Evolutionary conservation across 2,888 invertebrate genomes (phyloP).

Genomic region (Mesorhabditis sp.): DNA sequence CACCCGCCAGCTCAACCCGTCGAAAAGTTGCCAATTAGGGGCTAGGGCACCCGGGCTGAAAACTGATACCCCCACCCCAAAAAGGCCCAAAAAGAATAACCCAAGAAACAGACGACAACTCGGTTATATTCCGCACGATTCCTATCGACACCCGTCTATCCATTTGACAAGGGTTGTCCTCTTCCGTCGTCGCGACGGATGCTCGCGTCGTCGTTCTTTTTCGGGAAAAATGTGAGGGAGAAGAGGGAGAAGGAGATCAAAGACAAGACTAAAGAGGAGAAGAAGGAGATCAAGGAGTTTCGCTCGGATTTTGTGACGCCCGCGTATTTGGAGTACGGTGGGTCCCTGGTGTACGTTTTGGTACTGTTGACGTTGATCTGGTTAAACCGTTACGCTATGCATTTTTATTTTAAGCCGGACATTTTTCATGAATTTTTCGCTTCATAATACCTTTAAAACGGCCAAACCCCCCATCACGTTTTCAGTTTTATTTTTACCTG

Average conservation of each 20-base stretch:
- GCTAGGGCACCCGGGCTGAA: too few relatives aligned
- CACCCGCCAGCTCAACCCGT: too few relatives aligned
- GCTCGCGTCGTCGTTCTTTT: conserved; percentile 36
- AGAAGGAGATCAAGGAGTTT: conserved; percentile 19
- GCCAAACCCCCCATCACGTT: too few relatives aligned
- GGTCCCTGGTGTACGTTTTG: not conserved
- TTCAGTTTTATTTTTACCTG: too few relatives aligned
- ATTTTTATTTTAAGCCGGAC: not conserved
- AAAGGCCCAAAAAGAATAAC: too few relatives aligned
- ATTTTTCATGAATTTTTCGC: not conserved
- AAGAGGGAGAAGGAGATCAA: conserved; percentile 20
- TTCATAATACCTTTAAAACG: too few relatives aligned
- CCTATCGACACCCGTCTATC: not conserved
- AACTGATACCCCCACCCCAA: too few relatives aligned
- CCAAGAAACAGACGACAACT: too few relatives aligned
- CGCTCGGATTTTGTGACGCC: not conserved
- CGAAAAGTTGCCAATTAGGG: too few relatives aligned
- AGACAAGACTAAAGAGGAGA: conserved; percentile 22
- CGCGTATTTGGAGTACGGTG: not conserved
- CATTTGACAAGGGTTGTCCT: conserved; percentile 5
- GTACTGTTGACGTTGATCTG: not conserved
- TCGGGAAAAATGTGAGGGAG: conserved; percentile 29
- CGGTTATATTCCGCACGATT: too few relatives aligned
- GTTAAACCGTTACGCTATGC: not conserved
- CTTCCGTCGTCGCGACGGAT: conserved; percentile 11